A percentile compares a stretch with the other conserved stretches of the same genome.
phyloP scores from a whole-genome alignment of 2,113 vertebrate species.

The Lipotes vexillifer region DNA sequence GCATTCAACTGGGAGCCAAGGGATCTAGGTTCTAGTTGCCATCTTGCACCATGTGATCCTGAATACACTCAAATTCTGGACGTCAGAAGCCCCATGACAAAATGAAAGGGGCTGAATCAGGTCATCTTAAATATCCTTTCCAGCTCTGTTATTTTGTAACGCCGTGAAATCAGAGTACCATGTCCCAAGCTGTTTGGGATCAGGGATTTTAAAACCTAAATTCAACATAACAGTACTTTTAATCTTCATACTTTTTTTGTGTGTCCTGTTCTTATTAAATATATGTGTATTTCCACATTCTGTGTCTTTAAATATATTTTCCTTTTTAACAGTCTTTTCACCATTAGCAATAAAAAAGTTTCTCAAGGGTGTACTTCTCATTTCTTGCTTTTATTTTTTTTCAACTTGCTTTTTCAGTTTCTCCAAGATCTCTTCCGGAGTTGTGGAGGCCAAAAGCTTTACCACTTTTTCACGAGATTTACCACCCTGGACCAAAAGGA shows the following conservation, averaged over 20 bases:
- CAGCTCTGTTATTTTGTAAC: neutral
- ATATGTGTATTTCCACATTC: neutral
- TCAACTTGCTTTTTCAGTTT: constrained; percentile 86
- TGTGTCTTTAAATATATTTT: neutral
- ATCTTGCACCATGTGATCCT: neutral
- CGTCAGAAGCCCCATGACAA: neutral
- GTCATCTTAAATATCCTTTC: neutral
- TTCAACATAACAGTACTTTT: neutral
- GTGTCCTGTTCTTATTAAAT: neutral
- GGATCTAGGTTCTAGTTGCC: neutral
- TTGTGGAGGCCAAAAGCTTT: constrained; percentile 83
- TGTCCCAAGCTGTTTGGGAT: neutral
- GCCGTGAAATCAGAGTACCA: neutral
- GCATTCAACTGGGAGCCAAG: neutral
- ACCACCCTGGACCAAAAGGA: constrained; percentile 83
- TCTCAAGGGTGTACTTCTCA: neutral
- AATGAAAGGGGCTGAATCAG: neutral
- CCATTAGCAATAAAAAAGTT: neutral
- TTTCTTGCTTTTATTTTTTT: constrained; percentile 61
- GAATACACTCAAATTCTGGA: neutral
- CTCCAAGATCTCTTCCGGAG: constrained; percentile 87
- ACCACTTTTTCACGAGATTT: constrained; percentile 93
- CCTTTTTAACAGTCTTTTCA: neutral
- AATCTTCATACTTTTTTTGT: neutral
- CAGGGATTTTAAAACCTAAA: neutral